Conservation (phyloP, 2,888 invertebrate species). For the Cosmia pyralina region DNA sequence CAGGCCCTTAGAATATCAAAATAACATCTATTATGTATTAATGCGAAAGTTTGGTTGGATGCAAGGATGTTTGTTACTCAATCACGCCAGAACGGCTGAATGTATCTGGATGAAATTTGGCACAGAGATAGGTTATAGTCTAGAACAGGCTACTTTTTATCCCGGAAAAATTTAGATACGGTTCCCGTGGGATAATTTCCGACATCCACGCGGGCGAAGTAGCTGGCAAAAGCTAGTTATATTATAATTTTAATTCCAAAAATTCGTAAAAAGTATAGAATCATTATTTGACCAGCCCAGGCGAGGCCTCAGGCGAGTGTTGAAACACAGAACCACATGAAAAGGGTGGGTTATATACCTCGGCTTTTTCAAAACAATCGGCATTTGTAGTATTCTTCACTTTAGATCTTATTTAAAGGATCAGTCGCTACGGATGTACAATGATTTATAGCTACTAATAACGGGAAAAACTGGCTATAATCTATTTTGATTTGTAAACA, state of each 20-base stretch:
- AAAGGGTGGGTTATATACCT: constrained; percentile 30
- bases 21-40: no score
- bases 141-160: no score
- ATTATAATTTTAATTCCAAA: neutral
- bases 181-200: no score
- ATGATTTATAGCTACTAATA: constrained; percentile 89
- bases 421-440: constrained; percentile 84
- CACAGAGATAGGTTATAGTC: no score
- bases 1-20: no score
- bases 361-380: constrained; percentile 39
- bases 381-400: constrained; percentile 68
- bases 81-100: no score
- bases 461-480: constrained; percentile 90
- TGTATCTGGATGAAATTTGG: no score
- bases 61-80: no score
- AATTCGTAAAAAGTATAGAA: neutral
- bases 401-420: constrained; percentile 86
- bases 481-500: constrained; percentile 90
- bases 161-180: no score
- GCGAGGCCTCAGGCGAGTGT: neutral
- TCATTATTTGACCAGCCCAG: neutral
- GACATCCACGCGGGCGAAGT: no score
- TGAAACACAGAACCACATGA: constrained; percentile 7
- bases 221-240: no score
- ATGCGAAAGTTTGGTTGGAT: no score